Base-by-base conservation (phyloP, 2,797 vertebrate genomes). In the Denticeps clupeoides region DNA sequence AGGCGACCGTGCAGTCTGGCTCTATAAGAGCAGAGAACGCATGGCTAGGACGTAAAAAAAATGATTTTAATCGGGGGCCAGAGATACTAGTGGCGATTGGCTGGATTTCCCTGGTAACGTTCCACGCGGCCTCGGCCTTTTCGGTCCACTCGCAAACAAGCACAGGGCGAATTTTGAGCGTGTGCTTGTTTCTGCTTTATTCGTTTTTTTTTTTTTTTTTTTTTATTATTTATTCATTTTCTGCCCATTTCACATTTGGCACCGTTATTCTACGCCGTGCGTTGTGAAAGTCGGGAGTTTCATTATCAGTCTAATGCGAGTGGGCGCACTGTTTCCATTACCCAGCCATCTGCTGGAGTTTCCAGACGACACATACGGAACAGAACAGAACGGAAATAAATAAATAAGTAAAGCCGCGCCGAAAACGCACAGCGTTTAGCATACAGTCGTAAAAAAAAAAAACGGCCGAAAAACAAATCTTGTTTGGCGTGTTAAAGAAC, bases 261-360 rank as follows among this genome's bases (percentile, higher is more conserved):
- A 13, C 53, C 42, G 37, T 47, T 27, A 41, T 41, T 56, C 41
- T 50, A 47, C 46, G 47, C 42, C 41, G 24, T 38, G 60, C 26
- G 18, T 56, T 49, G 47, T 37, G 13, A 24, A 15, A 41, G 54
- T 51, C 40, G 25, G 51, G 51, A 51, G 48, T 58, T 53, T n/a
- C 58, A 62, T 58, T 47, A 46, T 54, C 45, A 51, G 35, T 31
- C 29, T 26, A 53, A 58, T 25, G 42, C 4, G n/a, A 55, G 44
- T 26, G 26, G 28, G 16, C 42, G 47, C 46, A 33, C 31, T 21
- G 32, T 33, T 47, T 58, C 33, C 47, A 47, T 62, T 52, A 52
- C 12, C 7, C n/a, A 18, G 24, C 59, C 51, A 62, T 58, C 47
- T 62, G 47, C 40, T 41, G 18, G 7, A 2, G n/a, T 41, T 46